phyloP scores from a whole-genome alignment of 2,797 vertebrate genomes.

The Scyliorhinus canicula region DNA sequence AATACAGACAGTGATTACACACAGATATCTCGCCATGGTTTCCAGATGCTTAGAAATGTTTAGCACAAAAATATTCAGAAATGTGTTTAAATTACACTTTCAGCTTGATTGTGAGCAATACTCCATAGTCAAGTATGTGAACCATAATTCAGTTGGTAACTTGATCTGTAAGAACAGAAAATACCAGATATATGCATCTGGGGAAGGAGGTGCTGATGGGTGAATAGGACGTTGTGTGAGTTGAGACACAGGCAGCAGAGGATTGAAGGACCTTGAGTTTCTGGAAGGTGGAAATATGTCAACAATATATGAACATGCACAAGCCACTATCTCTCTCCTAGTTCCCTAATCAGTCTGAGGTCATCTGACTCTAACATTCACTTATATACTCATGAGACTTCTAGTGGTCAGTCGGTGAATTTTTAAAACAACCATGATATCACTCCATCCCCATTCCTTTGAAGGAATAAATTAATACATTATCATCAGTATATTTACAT shows the following conservation, averaged over 20 bases:
- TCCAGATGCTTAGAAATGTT: slow-evolving; percentile 12
- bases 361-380: no score
- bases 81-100: not conserved
- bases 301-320: no score
- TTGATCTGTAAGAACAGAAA: not conserved
- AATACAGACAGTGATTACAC: not conserved
- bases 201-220: not conserved
- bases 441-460: no score
- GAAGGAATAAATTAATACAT: no score
- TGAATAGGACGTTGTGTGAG: not conserved
- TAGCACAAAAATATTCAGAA: not conserved
- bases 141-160: not conserved
- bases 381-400: no score
- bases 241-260: not conserved
- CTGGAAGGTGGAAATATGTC: not conserved
- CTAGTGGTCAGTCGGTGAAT: no score
- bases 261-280: not conserved
- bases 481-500: no score
- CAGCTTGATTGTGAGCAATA: not conserved
- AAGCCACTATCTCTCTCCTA: no score
- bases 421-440: no score
- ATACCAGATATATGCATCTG: not conserved
- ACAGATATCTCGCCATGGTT: not conserved
- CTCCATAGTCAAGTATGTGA: not conserved
- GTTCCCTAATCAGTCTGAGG: no score